These are phyloP conservation scores for Brachypterus glaber DNA, from an alignment of 2,888 invertebrate species.

Conservation along the genomic window DNA sequence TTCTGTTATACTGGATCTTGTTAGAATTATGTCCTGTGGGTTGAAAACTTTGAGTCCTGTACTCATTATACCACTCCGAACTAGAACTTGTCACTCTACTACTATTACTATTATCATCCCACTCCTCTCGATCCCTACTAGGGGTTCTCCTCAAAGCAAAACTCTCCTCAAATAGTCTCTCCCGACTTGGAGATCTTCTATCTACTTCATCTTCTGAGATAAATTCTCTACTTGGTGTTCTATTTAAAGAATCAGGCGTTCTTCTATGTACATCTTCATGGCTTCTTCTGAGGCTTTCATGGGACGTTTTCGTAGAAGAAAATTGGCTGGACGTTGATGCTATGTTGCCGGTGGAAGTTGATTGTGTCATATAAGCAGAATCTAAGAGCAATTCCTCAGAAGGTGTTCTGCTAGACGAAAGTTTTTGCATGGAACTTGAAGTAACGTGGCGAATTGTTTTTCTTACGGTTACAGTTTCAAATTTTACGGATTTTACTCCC, in stretches of 20 bases:
- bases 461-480: constrained; percentile 59
- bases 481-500: constrained; percentile 59
- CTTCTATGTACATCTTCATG: constrained; percentile 22
- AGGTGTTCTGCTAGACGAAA: constrained; percentile 42
- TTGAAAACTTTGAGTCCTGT: constrained; percentile 51
- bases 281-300: constrained; percentile 43
- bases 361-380: constrained; percentile 51
- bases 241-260: constrained; percentile 34
- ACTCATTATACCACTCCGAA: constrained; percentile 51
- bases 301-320: constrained; percentile 43
- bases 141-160: constrained; percentile 37
- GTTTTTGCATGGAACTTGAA: constrained; percentile 28
- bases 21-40: constrained; percentile 47
- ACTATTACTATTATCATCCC: constrained; percentile 39
- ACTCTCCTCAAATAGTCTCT: constrained; percentile 38
- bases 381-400: constrained; percentile 47
- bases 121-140: constrained; percentile 34
- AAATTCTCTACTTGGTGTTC: too few relatives aligned
- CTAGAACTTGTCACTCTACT: constrained; percentile 38
- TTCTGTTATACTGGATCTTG: constrained; percentile 63
- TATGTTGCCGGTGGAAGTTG: constrained; percentile 39
- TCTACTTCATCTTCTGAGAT: constrained; percentile 5
- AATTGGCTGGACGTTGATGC: constrained; percentile 42
- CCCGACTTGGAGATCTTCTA: neutral
- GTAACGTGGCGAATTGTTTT: constrained; percentile 53